Base-by-base conservation (phyloP, 2,888 invertebrate species). In the Metalampra italica region DNA sequence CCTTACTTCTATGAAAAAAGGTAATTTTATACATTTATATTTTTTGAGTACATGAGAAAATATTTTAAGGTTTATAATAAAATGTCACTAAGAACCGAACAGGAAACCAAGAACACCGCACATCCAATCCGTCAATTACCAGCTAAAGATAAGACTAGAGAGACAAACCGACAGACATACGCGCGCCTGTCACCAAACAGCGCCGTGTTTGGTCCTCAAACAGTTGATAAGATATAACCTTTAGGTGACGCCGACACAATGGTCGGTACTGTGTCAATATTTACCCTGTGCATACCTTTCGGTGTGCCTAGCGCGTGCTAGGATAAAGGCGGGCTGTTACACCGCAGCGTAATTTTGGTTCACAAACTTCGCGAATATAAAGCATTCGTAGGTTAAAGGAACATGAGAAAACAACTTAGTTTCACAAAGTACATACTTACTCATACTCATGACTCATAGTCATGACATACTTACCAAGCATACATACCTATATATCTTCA, bases 171-270 rank as follows among this genome's bases (percentile, higher is more conserved):
- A 81, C 80, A 87, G 87, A 86, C 88, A 78, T 68, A 63, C 78
- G 70, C 78, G 86, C 83, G 87, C 85, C 84, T 78, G 79, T 82
- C 83, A 73, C 75, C 78, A 83, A 83, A 83, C 76, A 82, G 60
- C 62, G 66, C 54, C 53, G 63, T 85, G 79, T 87, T 82, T 85
- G 79, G 56, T 64, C 71, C 69, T 73, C 84, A 87, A 87, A 88
- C 75, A 86, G 62, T 69, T 83, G 88, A 89, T 89, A 88, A 89
- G 88, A 84, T 85, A 84, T 85, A 82, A 80, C 80, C 82, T 85
- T 86, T 87, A 74, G 77, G 72, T 73, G 66, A 75, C 68, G 84
- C 87, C 88, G 87, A 79, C 88, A 87, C 88, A 88, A 88, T 87
- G 79, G 76, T 65, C 69, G 72, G 68, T 64, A 64, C 62, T 56